A percentile compares a stretch with the other conserved stretches of the same genome.
These are phyloP conservation scores for Drosophila teissieri DNA, from an alignment of 1,140 invertebrate genomes.

Conservation along the genomic window DNA sequence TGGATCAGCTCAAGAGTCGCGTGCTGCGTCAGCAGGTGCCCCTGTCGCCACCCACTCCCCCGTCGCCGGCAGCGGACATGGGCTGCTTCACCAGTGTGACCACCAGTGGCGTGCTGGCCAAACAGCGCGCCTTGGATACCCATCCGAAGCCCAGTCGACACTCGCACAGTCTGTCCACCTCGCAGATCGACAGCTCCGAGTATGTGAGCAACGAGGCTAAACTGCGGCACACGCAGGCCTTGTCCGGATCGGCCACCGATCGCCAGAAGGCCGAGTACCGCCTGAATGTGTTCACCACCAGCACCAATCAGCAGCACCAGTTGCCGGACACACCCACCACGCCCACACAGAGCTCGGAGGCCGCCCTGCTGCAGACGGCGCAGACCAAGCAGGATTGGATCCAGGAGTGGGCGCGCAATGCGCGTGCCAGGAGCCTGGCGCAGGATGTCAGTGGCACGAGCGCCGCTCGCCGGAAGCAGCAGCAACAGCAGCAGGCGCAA, in stretches of 20 bases:
- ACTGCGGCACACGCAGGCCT: slow-evolving; percentile 59
- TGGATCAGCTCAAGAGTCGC: slow-evolving; percentile 87
- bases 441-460: slow-evolving; percentile 68
- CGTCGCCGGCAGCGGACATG: slow-evolving; percentile 79
- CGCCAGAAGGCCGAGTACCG: slow-evolving; percentile 83
- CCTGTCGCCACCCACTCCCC: slow-evolving; percentile 55
- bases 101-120: slow-evolving; percentile 87
- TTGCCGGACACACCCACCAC: slow-evolving; percentile 75
- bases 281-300: slow-evolving; percentile 79
- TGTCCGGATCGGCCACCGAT: slow-evolving; percentile 73
- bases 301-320: slow-evolving; percentile 57
- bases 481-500: slow-evolving; percentile 54
- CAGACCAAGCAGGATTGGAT: slow-evolving; percentile 84
- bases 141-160: slow-evolving; percentile 80
- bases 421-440: slow-evolving; percentile 74
- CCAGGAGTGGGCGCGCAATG: slow-evolving; percentile 83
- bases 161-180: slow-evolving; percentile 87
- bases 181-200: slow-evolving; percentile 87
- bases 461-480: slow-evolving; percentile 57
- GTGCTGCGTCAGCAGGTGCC: slow-evolving; percentile 84
- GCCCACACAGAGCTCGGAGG: slow-evolving; percentile 67
- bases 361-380: slow-evolving; percentile 71
- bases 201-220: slow-evolving; percentile 85
- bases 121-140: slow-evolving; percentile 78
- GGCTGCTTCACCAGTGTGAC: slow-evolving; percentile 87